These are phyloP conservation scores for Lycorma delicatula DNA, from an alignment of 1,140 invertebrate species.

Conservation along the genomic window DNA sequence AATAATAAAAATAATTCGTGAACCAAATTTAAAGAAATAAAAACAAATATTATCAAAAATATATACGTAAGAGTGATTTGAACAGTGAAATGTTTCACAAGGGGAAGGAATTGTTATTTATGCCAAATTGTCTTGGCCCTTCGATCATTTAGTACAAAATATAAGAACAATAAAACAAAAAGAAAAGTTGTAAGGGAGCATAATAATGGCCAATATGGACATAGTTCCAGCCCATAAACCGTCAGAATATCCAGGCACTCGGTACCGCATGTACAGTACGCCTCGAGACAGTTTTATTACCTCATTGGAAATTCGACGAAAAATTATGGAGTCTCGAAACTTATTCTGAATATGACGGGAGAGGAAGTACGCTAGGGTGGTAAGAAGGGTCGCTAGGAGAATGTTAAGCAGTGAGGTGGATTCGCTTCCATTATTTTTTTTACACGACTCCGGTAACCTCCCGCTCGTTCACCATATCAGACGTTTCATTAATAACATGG, in stretches of 20 bases:
- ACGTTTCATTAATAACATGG: background rate
- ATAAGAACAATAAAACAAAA: no score
- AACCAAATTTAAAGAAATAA: no score
- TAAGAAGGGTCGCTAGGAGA: background rate
- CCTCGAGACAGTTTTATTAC: constrained; percentile 5
- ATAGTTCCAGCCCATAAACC: background rate
- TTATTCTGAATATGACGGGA: constrained; percentile 2
- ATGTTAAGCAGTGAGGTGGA: background rate
- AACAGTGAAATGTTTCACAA: no score
- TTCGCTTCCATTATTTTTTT: background rate
- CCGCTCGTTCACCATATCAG: background rate
- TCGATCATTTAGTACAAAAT: no score
- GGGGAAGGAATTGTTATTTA: no score
- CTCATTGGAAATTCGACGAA: constrained; percentile 4
- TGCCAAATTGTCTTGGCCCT: no score
- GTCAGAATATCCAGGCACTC: background rate
- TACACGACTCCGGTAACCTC: background rate
- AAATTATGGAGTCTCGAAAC: background rate
- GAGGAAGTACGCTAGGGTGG: background rate
- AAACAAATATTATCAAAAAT: no score
- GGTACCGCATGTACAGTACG: no score
- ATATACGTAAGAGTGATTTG: no score
- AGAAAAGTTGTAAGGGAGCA: no score
- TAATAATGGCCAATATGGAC: no score
- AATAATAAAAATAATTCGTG: no score